Evolutionary conservation across 2,113 vertebrate genomes (phyloP).

Genomic region (Xenopus laevis): DNA sequence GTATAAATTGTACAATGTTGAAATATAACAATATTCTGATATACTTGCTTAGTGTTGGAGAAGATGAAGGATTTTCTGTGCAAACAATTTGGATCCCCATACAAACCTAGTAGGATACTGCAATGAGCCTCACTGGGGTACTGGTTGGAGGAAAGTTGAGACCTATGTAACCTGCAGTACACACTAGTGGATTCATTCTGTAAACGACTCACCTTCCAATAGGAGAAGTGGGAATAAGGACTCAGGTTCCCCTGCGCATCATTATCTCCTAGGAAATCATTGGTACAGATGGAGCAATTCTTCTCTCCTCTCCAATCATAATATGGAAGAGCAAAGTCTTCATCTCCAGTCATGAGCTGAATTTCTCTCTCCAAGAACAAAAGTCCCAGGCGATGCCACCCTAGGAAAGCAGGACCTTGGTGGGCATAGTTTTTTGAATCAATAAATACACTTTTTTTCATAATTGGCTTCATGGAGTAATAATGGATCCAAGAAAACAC

Average conservation of each 20-base stretch:
- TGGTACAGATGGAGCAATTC: constrained; percentile 49
- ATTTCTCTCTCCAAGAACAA: constrained; percentile 49
- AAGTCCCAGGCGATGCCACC: constrained; percentile 47
- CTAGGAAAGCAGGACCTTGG: constrained; percentile 44
- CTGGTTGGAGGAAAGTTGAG: too few species aligned
- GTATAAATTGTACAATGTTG: too few species aligned
- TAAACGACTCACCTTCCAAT: constrained; percentile 46
- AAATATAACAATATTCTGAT: too few species aligned
- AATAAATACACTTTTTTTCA: not conserved
- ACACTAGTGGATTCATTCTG: too few species aligned
- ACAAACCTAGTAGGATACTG: too few species aligned
- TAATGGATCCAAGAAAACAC: constrained; percentile 50
- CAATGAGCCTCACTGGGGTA: too few species aligned
- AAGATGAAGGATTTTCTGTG: too few species aligned
- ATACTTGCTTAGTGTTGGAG: too few species aligned
- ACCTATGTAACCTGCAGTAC: too few species aligned
- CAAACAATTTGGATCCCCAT: too few species aligned
- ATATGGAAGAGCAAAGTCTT: constrained; percentile 48
- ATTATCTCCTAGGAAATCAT: constrained; percentile 38
- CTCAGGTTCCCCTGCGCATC: constrained; percentile 28
- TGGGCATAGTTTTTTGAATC: constrained; percentile 41
- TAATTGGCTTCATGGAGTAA: constrained; percentile 35
- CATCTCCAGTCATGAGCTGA: constrained; percentile 45
- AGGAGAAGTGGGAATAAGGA: constrained; percentile 34
- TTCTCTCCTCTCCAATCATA: constrained; percentile 47